Conservation (phyloP, 1,140 invertebrate species). For the Drosophila ambigua region DNA sequence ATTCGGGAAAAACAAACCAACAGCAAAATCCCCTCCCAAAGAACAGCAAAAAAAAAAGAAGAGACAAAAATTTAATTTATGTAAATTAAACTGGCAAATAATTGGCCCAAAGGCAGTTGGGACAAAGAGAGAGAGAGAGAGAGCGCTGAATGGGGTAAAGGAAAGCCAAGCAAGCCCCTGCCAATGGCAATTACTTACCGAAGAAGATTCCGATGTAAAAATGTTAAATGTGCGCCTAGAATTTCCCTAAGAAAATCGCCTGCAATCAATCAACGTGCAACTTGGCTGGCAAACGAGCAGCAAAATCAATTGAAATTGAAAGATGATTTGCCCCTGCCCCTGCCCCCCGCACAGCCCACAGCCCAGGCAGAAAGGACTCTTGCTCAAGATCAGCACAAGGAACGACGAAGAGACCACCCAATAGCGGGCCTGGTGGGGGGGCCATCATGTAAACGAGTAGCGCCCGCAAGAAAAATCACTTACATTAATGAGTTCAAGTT, state of each 20-base stretch:
- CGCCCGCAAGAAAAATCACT: slow-evolving; percentile 80
- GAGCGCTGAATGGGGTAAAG: background rate
- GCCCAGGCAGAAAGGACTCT: background rate
- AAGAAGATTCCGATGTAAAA: slow-evolving; percentile 43
- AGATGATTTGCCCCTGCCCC: slow-evolving; percentile 63
- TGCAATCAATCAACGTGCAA: slow-evolving; percentile 79
- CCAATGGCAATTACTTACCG: slow-evolving; percentile 73
- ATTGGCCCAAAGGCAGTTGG: slow-evolving; percentile 40
- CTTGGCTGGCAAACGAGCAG: slow-evolving; percentile 56
- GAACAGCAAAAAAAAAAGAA: slow-evolving; percentile 2
- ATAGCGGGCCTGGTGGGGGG: background rate
- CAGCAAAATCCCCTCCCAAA: slow-evolving; percentile 23
- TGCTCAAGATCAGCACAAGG: background rate
- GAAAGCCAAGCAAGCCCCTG: slow-evolving; percentile 2
- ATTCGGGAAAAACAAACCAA: slow-evolving; percentile 40
- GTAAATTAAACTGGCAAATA: slow-evolving; percentile 73
- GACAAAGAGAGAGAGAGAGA: background rate
- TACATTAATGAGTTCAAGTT: slow-evolving; percentile 82
- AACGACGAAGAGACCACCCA: background rate
- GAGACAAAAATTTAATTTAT: slow-evolving; percentile 65
- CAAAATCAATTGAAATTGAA: slow-evolving; percentile 82
- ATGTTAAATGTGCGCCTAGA: slow-evolving; percentile 52
- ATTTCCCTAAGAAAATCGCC: slow-evolving; percentile 74
- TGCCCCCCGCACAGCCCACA: background rate
- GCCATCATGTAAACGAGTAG: slow-evolving; percentile 32